These are phyloP conservation scores for Tetramorium parvispinum DNA, from an alignment of 1,140 invertebrate genomes.

Conservation along the genomic window DNA sequence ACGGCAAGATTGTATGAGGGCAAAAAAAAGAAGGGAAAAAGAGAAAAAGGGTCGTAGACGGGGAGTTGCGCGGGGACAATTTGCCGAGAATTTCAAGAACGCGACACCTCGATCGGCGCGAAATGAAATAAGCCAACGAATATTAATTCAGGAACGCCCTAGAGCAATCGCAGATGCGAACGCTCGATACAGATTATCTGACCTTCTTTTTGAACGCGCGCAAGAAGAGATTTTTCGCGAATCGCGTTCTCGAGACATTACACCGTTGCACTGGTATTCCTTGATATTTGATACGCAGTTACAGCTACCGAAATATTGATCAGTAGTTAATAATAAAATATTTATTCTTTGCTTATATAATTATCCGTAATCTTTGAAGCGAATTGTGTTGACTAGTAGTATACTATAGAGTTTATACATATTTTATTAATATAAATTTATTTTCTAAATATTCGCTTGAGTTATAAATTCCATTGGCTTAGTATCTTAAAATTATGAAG, in stretches of 20 bases:
- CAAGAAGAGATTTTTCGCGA: slow-evolving; percentile 28
- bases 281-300: slow-evolving; percentile 13
- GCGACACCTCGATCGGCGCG: slow-evolving; percentile 74
- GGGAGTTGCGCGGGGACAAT: slow-evolving; percentile 65
- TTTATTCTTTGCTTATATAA: background rate
- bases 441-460: background rate
- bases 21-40: slow-evolving; percentile 5
- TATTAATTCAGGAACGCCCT: slow-evolving; percentile 73
- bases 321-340: slow-evolving; percentile 36
- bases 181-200: slow-evolving; percentile 72
- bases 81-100: slow-evolving; percentile 76
- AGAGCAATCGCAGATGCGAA: slow-evolving; percentile 8
- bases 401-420: background rate
- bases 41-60: slow-evolving; percentile 47
- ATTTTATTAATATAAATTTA: background rate
- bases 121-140: slow-evolving; percentile 79
- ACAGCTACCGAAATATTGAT: slow-evolving; percentile 13
- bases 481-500: slow-evolving; percentile 19
- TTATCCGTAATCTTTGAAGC: background rate
- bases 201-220: slow-evolving; percentile 36
- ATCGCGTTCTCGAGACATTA: slow-evolving; percentile 49
- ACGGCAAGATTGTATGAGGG: background rate
- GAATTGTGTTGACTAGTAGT: background rate
- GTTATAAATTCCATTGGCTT: slow-evolving; percentile 6
- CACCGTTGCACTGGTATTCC: slow-evolving; percentile 6